Conservation (phyloP, 2,888 invertebrate genomes). For the Rhagium mordax region DNA sequence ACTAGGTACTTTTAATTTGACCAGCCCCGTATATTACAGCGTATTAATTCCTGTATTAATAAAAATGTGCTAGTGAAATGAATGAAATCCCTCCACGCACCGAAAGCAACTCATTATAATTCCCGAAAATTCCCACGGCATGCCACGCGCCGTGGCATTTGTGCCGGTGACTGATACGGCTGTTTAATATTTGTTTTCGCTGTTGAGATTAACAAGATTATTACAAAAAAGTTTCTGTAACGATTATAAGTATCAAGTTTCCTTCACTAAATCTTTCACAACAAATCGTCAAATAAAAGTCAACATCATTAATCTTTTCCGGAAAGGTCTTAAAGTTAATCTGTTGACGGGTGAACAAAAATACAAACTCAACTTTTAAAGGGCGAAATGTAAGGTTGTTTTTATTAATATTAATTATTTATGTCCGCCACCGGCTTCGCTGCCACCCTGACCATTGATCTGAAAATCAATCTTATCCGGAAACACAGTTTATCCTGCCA, state of each 20-base stretch:
- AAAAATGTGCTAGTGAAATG: not conserved
- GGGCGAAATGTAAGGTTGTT: not conserved
- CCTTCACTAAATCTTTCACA: slow-evolving; percentile 27
- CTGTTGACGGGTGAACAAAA: slow-evolving; percentile 1
- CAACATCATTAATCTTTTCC: slow-evolving; percentile 30
- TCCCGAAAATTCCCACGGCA: not conserved
- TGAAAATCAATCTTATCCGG: slow-evolving; percentile 43
- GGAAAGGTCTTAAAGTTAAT: slow-evolving; percentile 11
- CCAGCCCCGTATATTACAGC: no score
- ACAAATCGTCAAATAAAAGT: slow-evolving; percentile 31
- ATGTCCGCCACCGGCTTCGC: slow-evolving; percentile 37
- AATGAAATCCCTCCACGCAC: not conserved
- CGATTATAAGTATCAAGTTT: slow-evolving; percentile 29
- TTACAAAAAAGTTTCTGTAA: slow-evolving; percentile 21
- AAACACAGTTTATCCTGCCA: slow-evolving; percentile 39
- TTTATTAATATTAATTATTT: slow-evolving; percentile 37
- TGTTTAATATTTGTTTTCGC: slow-evolving; percentile 4
- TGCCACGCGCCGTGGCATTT: not conserved
- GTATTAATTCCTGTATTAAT: no score
- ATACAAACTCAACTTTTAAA: slow-evolving; percentile 10
- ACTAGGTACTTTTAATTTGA: no score
- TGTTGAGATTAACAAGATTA: slow-evolving; percentile 13
- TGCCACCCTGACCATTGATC: slow-evolving; percentile 41
- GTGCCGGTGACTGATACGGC: not conserved
- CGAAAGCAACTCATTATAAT: not conserved